phyloP scores from a whole-genome alignment of 30 jellyfish, hydroid and myxozoan genomes.

The Hydractinia echinata region DNA sequence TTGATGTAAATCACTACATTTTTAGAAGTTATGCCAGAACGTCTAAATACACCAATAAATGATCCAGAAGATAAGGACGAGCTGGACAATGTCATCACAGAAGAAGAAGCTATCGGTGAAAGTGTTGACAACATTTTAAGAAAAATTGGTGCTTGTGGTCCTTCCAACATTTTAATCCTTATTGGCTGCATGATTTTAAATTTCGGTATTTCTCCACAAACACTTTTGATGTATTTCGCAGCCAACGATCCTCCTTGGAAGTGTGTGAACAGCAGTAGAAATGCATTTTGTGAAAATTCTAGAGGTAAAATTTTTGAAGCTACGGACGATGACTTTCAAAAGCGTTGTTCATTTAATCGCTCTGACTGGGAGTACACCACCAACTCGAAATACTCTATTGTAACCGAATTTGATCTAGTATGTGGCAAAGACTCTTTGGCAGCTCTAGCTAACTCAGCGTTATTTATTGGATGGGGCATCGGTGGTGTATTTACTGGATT shows the following conservation, averaged over 20 bases:
- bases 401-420: conserved; percentile 22
- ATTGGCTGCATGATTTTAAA: conserved; percentile 6
- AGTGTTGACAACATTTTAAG: neutral
- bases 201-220: neutral
- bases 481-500: conserved; percentile 3
- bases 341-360: conserved; percentile 16
- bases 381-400: neutral
- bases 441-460: neutral
- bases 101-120: no score
- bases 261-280: neutral
- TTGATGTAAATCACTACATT: no score
- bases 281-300: neutral
- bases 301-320: neutral
- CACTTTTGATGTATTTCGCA: neutral
- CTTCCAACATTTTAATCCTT: neutral
- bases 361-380: conserved; percentile 9
- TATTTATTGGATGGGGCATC: conserved; percentile 8
- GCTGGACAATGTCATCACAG: no score
- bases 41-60: no score
- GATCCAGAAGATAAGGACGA: no score
- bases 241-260: conserved; percentile 16
- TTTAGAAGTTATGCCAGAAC: no score
- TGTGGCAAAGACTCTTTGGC: neutral
- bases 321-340: neutral
- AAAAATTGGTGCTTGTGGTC: conserved; percentile 6